phyloP scores from a whole-genome alignment of 1,140 invertebrate genomes.

The Neomicropteryx cornuta region DNA sequence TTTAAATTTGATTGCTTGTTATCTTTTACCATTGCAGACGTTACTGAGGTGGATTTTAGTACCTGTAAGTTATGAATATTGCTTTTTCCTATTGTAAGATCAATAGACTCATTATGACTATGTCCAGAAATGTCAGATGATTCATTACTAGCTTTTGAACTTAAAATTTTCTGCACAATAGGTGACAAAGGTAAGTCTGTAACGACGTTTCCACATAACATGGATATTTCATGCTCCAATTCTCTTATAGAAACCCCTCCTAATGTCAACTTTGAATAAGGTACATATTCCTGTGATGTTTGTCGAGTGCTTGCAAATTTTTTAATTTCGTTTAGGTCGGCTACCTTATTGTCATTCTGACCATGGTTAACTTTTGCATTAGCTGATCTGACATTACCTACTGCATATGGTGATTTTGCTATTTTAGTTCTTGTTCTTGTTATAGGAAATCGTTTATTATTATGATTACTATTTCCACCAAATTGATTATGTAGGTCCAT shows the following conservation, averaged over 20 bases:
- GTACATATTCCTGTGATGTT: constrained; percentile 27
- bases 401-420: constrained; percentile 22
- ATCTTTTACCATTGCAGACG: constrained; percentile 26
- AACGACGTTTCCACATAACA: constrained; percentile 21
- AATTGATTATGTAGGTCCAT: too few relatives aligned
- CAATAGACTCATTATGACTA: too few relatives aligned
- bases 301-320: constrained; percentile 10
- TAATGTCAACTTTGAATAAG: constrained; percentile 35
- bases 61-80: too few relatives aligned
- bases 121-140: constrained; percentile 17
- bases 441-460: constrained; percentile 14
- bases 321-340: constrained; percentile 14
- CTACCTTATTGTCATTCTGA: constrained; percentile 14
- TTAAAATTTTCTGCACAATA: constrained; percentile 28
- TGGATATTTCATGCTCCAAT: constrained; percentile 27
- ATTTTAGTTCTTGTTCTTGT: not conserved
- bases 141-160: constrained; percentile 25
- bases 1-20: constrained; percentile 33
- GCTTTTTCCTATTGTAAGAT: too few relatives aligned
- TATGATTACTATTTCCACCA: constrained; percentile 6
- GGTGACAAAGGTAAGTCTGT: constrained; percentile 25
- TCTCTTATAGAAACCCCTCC: constrained; percentile 32
- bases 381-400: constrained; percentile 25
- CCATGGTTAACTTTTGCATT: constrained; percentile 19
- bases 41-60: constrained; percentile 16